These are phyloP conservation scores for Notarius lentiginosus DNA, from an alignment of 2,113 vertebrate species.

Conservation along the genomic window DNA sequence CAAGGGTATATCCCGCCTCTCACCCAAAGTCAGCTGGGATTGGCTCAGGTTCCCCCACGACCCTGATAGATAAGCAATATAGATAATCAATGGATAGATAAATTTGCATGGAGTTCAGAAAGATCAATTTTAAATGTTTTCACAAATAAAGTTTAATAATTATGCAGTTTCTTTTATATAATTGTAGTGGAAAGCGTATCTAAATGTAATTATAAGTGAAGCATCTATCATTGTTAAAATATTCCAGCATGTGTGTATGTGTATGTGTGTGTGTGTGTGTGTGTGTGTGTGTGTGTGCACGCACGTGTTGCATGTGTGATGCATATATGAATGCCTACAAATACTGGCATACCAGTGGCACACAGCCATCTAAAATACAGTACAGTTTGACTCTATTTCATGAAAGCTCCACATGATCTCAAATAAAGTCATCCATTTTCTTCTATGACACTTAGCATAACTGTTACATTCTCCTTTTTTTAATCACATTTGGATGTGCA, in stretches of 20 bases:
- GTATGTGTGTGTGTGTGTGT: not conserved
- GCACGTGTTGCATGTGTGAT: not conserved
- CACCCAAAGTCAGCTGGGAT: too few species aligned
- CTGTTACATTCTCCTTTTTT: slow-evolving; percentile 16
- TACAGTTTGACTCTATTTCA: slow-evolving; percentile 1
- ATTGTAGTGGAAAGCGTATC: not conserved
- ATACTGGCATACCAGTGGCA: not conserved
- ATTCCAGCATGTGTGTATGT: too few species aligned
- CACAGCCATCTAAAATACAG: slow-evolving; percentile 3
- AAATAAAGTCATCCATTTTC: slow-evolving; percentile 19
- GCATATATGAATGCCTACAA: not conserved
- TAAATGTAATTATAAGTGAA: too few species aligned
- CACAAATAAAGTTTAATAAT: not conserved
- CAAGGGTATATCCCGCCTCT: too few species aligned
- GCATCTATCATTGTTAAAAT: too few species aligned
- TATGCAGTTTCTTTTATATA: not conserved
- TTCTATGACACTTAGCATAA: slow-evolving; percentile 29
- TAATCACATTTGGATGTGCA: slow-evolving; percentile 35
- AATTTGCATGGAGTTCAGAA: too few species aligned
- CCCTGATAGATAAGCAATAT: too few species aligned
- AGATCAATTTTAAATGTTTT: not conserved
- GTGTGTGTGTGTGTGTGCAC: not conserved
- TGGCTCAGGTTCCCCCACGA: too few species aligned
- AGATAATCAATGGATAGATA: too few species aligned
- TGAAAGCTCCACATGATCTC: not conserved